These are phyloP conservation scores for Brassicogethes aeneus DNA, from an alignment of 2,888 invertebrate species.

Conservation along the genomic window DNA sequence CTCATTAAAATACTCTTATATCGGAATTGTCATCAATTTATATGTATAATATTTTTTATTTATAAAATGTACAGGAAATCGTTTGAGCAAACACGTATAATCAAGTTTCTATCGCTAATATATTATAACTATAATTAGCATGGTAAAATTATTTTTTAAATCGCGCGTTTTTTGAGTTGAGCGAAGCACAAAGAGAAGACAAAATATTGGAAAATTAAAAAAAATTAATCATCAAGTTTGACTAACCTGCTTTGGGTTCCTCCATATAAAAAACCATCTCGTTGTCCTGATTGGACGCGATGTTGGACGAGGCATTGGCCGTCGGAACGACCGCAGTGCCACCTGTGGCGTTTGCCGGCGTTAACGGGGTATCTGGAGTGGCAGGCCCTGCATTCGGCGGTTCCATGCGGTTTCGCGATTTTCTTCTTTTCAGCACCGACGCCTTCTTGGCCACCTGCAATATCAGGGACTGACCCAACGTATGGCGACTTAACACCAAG, in stretches of 20 bases:
- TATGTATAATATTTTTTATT: too few relatives aligned
- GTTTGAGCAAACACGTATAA: too few relatives aligned
- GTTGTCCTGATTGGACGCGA: slow-evolving; percentile 46
- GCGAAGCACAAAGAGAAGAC: too few relatives aligned
- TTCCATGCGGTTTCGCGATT: slow-evolving; percentile 60
- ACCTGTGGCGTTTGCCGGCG: slow-evolving; percentile 17
- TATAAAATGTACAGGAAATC: too few relatives aligned
- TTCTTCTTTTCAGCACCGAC: slow-evolving; percentile 60
- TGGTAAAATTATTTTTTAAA: too few relatives aligned
- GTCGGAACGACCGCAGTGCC: slow-evolving; percentile 6
- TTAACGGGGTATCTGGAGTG: slow-evolving; percentile 16
- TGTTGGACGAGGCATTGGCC: slow-evolving; percentile 14
- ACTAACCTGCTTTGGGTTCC: slow-evolving; percentile 51
- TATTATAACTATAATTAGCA: too few relatives aligned
- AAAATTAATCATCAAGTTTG: too few relatives aligned
- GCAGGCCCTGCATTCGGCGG: slow-evolving; percentile 25
- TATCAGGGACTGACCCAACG: slow-evolving; percentile 57
- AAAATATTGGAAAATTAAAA: too few relatives aligned
- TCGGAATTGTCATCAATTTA: too few relatives aligned
- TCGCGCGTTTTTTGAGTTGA: too few relatives aligned
- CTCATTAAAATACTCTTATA: too few relatives aligned
- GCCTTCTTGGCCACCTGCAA: slow-evolving; percentile 67
- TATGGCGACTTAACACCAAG: slow-evolving; percentile 41
- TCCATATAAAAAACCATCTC: slow-evolving; percentile 59
- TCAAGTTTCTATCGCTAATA: too few relatives aligned